These are phyloP conservation scores for Alviniconcha marisindica DNA, from an alignment of 1,140 invertebrate species.

Conservation along the genomic window DNA sequence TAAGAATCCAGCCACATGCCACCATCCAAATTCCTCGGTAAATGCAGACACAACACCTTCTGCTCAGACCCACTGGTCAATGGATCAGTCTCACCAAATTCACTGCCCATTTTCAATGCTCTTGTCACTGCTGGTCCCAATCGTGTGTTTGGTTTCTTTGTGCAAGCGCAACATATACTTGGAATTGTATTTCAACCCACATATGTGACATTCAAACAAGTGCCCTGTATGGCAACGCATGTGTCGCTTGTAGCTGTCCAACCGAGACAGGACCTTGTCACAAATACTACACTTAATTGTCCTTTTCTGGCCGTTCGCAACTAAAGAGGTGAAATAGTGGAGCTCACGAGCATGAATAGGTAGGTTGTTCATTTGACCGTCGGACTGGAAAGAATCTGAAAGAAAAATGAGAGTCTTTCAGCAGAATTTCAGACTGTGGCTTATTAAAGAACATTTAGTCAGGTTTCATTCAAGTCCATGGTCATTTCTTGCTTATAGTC, in stretches of 20 bases:
- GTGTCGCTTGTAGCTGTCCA: constrained; percentile 29
- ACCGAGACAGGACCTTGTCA: neutral
- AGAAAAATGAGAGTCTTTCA: neutral
- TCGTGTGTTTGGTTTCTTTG: constrained; percentile 6
- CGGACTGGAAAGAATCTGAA: constrained; percentile 10
- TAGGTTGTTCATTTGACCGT: neutral
- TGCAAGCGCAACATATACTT: constrained; percentile 16
- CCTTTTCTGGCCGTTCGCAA: neutral
- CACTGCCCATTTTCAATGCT: too few relatives aligned
- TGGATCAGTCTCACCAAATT: too few relatives aligned
- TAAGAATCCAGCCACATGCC: too few relatives aligned
- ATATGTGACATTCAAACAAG: constrained; percentile 4
- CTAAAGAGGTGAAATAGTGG: neutral
- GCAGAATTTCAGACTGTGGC: too few relatives aligned
- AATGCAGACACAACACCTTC: too few relatives aligned
- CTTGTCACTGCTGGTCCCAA: neutral
- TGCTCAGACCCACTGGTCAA: too few relatives aligned
- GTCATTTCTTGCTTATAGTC: too few relatives aligned
- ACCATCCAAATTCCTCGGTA: too few relatives aligned
- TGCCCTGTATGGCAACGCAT: constrained; percentile 20
- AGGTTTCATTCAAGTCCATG: too few relatives aligned
- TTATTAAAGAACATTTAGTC: too few relatives aligned
- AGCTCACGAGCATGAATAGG: neutral
- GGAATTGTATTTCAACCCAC: constrained; percentile 22
- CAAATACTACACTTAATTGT: neutral